Conservation (phyloP, 64 coral and sea anemone genomes). For the Astreopora myriophthalma region DNA sequence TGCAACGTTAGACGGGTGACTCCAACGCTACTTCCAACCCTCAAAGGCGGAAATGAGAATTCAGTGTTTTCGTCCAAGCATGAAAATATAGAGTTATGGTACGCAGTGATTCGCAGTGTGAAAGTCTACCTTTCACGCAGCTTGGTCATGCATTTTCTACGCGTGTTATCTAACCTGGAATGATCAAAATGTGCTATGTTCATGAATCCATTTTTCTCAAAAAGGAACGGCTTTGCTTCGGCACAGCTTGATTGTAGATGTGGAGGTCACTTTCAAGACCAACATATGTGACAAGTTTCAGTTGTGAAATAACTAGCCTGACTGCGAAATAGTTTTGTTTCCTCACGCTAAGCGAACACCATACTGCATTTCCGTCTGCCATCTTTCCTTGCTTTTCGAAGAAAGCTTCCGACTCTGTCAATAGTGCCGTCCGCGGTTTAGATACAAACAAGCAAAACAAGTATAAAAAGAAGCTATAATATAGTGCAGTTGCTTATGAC, state of each 20-base stretch:
- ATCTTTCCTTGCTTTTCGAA: not conserved
- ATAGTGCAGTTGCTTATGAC: no score
- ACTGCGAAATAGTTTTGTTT: not conserved
- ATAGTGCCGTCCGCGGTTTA: not conserved
- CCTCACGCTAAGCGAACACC: not conserved
- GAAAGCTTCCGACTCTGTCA: not conserved
- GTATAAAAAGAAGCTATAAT: no score
- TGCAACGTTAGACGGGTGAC: no score
- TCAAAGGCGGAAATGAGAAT: not conserved
- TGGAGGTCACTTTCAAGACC: not conserved
- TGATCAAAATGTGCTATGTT: slow-evolving; percentile 21
- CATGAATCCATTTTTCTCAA: not conserved
- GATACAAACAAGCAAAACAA: not conserved
- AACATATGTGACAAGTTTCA: not conserved
- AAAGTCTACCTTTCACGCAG: not conserved
- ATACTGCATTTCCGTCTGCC: not conserved
- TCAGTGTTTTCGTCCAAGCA: not conserved
- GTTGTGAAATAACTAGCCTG: no score
- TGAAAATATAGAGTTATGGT: not conserved
- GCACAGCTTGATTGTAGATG: slow-evolving; percentile 17
- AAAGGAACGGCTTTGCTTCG: not conserved
- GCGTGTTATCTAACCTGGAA: not conserved
- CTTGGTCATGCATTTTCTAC: not conserved
- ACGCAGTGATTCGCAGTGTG: not conserved
- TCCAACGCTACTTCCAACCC: no score